Percentiles rank a stretch among this genome's conserved stretches.
Evolutionary conservation across 1,140 invertebrate genomes (phyloP).

Genomic region (Reticulitermes speratus): DNA sequence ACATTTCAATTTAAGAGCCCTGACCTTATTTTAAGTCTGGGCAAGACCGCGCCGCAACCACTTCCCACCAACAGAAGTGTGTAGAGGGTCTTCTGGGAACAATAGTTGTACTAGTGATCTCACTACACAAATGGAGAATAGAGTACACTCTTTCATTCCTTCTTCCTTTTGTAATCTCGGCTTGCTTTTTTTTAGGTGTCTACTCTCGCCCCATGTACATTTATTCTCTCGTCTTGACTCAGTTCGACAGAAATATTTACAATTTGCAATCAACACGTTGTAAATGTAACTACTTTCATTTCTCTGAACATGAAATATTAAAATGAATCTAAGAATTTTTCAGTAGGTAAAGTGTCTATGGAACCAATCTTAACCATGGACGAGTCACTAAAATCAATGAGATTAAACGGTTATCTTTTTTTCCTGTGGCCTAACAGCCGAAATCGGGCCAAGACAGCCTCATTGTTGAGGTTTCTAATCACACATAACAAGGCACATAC

Average conservation of each 20-base stretch:
- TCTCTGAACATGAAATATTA: no score
- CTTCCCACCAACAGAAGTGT: not conserved
- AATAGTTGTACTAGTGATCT: not conserved
- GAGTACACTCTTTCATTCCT: not conserved
- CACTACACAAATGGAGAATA: not conserved
- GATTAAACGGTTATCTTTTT: no score
- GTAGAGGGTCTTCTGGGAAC: not conserved
- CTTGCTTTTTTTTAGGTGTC: not conserved
- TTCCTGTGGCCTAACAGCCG: no score
- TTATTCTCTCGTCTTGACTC: not conserved
- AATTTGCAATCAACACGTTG: no score
- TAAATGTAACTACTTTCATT: no score
- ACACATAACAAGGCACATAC: no score
- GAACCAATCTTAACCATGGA: no score
- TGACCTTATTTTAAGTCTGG: not conserved
- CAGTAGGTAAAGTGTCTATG: no score
- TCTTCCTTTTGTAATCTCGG: not conserved
- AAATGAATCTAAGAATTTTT: no score
- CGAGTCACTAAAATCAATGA: no score
- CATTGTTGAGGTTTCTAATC: no score
- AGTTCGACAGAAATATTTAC: not conserved
- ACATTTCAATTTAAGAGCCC: conserved; percentile 15
- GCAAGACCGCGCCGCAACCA: not conserved
- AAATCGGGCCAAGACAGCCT: no score
- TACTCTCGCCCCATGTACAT: not conserved